A percentile compares a stretch with the other conserved stretches of the same genome.
Evolutionary conservation across 1,140 invertebrate genomes (phyloP).

Genomic region (Caerostris extrusa): DNA sequence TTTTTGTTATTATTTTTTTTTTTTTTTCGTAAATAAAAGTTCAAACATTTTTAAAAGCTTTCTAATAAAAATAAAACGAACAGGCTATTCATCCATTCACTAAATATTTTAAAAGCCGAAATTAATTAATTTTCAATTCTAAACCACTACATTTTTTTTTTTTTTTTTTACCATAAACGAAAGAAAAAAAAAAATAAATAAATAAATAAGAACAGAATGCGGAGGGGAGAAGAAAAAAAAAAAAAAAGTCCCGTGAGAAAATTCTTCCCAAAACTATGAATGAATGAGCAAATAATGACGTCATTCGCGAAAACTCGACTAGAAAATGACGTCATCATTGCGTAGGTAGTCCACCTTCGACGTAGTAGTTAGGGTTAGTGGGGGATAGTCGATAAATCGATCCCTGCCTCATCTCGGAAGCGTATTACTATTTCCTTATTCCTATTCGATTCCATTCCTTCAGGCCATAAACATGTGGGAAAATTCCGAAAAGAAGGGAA

Average conservation of each 20-base stretch:
- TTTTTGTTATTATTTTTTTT: no score
- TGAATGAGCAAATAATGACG: conserved; percentile 53
- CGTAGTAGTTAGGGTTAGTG: background rate
- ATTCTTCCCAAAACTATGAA: conserved; percentile 32
- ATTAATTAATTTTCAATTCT: background rate
- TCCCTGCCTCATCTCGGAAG: conserved; percentile 47
- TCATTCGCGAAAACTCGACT: conserved; percentile 49
- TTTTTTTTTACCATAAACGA: background rate
- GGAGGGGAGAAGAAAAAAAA: background rate
- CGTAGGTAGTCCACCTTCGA: conserved; percentile 24
- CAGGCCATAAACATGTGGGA: conserved; percentile 48
- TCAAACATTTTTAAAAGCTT: no score
- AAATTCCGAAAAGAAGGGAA: background rate
- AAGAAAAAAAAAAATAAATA: background rate
- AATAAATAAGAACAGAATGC: background rate
- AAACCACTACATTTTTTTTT: background rate
- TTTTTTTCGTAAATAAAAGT: no score
- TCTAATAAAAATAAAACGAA: no score
- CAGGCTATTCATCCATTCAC: no score
- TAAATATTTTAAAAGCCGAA: no score
- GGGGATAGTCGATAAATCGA: conserved; percentile 70
- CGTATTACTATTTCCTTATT: conserved; percentile 65
- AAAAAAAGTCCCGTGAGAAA: background rate
- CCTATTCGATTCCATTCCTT: conserved; percentile 54
- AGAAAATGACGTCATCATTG: conserved; percentile 63